phyloP scores from a whole-genome alignment of 2,113 vertebrate genomes.

The Psammodynastes pulverulentus region DNA sequence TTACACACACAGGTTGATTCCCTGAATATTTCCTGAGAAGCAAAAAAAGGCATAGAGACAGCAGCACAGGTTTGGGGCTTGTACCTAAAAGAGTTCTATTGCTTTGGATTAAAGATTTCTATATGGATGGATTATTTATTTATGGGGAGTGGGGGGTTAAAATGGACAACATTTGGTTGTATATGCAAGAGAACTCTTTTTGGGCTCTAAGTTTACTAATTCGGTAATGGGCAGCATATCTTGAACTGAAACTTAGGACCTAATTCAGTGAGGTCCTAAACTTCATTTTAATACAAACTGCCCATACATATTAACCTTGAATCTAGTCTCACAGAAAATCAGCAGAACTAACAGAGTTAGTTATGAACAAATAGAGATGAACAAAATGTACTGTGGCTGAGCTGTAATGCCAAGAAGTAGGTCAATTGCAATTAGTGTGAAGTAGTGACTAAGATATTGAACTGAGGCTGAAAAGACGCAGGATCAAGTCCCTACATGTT shows the following conservation, averaged over 20 bases:
- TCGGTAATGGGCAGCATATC: not conserved
- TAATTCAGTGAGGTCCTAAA: not conserved
- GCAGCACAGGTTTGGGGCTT: not conserved
- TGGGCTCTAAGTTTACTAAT: not conserved
- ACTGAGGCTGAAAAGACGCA: not conserved
- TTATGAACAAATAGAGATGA: not conserved
- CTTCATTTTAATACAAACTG: not conserved
- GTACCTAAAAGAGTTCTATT: not conserved
- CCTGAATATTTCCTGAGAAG: not conserved
- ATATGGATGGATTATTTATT: not conserved
- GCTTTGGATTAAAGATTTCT: not conserved
- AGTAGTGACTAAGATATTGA: not conserved
- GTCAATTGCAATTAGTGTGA: not conserved
- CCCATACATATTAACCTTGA: not conserved
- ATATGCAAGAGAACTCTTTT: not conserved
- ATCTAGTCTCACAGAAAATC: not conserved
- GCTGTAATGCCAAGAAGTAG: not conserved
- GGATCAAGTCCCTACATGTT: not conserved
- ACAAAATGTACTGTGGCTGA: not conserved
- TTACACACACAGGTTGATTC: not conserved
- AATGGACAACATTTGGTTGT: not conserved
- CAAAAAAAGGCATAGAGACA: not conserved
- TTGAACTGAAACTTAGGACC: not conserved
- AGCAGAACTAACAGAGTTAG: not conserved
- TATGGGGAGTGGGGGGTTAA: not conserved